Base-by-base conservation (phyloP, 2,113 vertebrate species). In the Lepus americanus region DNA sequence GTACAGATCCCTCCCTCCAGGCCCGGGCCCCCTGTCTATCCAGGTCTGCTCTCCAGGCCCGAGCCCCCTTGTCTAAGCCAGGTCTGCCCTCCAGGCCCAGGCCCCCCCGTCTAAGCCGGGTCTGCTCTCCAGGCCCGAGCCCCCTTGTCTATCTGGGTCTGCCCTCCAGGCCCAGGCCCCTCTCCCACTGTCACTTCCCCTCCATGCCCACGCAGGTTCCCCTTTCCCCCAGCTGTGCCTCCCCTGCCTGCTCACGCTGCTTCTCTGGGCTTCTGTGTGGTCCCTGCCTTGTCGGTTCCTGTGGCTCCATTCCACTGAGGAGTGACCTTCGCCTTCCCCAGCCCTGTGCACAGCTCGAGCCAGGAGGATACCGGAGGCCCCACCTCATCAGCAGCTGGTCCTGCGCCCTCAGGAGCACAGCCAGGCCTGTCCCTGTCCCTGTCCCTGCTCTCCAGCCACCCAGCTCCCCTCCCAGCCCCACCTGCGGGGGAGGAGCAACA, bases 351-450 rank as follows among this genome's bases (percentile, higher is more conserved):
- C 23, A 23, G 9, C 10, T 2, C 1, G 1, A 73, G 33, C 25
- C 1, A 11, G 53, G 53, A 49, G 27, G 25, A 20, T 25, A 29
- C 3, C 2, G 3, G 70, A 16, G 3, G 10, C 36, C 70, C 0
- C 29, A 7, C 11, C 6, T 44, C 25, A 6, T 2, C 53, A 0
- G 1, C 0, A 11, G 72, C 0, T 4, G 0, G 6, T 8, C 69
- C 44, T 8, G 17, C 17, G 19, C 13, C 70, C 22, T 59, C 7
- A 63, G 78, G 31, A 4, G 29, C 10, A 55, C 72, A 44, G 49
- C 3, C 1, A n/a, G 39, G 6, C 39, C 36, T 19, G 22, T 23
- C 7, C 22, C 27, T 23, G 19, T 44, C 44, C 44, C 44, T 44
- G 44, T 44, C 44, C 5, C 44, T 6, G 44, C 6, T 44, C 44